Evolutionary conservation across 53 echinoderm and acorn worm species (phyloP).

Genomic region (Pentamera pediparva): DNA sequence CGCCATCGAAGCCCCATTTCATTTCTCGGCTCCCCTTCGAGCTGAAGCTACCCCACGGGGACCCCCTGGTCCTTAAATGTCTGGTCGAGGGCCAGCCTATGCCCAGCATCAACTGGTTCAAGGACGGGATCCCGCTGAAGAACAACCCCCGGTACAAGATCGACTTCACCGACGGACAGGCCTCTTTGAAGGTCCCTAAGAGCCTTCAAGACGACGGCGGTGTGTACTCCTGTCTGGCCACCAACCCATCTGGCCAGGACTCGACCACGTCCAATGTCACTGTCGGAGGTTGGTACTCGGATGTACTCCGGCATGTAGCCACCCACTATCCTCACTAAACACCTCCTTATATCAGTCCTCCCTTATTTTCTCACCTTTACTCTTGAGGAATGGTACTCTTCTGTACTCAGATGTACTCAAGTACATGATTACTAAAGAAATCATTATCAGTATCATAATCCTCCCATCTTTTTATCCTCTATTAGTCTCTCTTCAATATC

Average conservation of each 20-base stretch:
- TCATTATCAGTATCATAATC: too few relatives aligned
- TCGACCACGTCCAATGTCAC: slow-evolving; percentile 56
- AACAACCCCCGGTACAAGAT: slow-evolving; percentile 45
- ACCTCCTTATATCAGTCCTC: too few relatives aligned
- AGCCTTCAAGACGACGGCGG: slow-evolving; percentile 59
- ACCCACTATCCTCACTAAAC: too few relatives aligned
- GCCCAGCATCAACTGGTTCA: slow-evolving; percentile 80
- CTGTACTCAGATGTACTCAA: too few relatives aligned
- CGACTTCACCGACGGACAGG: slow-evolving; percentile 13
- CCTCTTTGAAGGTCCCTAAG: neutral
- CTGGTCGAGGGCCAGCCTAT: slow-evolving; percentile 73
- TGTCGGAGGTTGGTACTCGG: slow-evolving; percentile 55
- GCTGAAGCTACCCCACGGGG: slow-evolving; percentile 49
- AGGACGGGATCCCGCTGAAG: slow-evolving; percentile 58
- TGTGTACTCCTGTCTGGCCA: slow-evolving; percentile 60
- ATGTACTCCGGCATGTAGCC: neutral
- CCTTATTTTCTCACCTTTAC: too few relatives aligned
- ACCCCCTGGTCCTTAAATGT: slow-evolving; percentile 63
- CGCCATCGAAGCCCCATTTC: slow-evolving; percentile 32
- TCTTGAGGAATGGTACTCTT: too few relatives aligned
- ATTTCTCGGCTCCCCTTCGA: slow-evolving; percentile 34
- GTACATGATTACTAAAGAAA: too few relatives aligned
- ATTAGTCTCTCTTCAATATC: too few relatives aligned
- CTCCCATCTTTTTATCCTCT: too few relatives aligned
- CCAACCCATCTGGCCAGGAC: slow-evolving; percentile 68